These are phyloP conservation scores for Xanthia icteritia DNA, from an alignment of 2,888 invertebrate genomes.

Conservation along the genomic window DNA sequence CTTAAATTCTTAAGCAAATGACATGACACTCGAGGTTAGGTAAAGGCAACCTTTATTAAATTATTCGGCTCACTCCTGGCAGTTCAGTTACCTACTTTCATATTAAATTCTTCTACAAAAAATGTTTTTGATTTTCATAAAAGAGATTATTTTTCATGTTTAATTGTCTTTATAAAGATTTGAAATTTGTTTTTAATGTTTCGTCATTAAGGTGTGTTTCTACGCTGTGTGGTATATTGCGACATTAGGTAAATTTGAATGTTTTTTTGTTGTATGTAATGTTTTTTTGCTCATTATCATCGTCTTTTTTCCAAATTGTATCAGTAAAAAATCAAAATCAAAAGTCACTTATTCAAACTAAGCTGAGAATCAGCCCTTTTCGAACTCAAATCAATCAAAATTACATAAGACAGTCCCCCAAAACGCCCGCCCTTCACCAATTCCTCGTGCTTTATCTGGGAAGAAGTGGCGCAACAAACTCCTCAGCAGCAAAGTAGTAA, in stretches of 20 bases:
- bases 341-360: too few relatives aligned
- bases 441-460: too few relatives aligned
- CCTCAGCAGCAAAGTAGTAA: too few relatives aligned
- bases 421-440: too few relatives aligned
- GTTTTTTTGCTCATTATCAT: not conserved
- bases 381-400: too few relatives aligned
- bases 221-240: not conserved
- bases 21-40: not conserved
- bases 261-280: not conserved
- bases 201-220: not conserved
- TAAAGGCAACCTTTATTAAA: conserved; percentile 24
- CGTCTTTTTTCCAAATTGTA: not conserved
- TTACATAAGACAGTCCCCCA: too few relatives aligned
- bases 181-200: not conserved
- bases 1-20: conserved; percentile 7
- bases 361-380: too few relatives aligned
- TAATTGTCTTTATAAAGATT: conserved; percentile 8
- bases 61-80: conserved; percentile 14
- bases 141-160: not conserved
- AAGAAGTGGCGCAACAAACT: too few relatives aligned
- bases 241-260: not conserved
- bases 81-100: conserved; percentile 4
- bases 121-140: conserved; percentile 12
- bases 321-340: not conserved
- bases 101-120: not conserved